Base-by-base conservation (phyloP, 64 coral and sea anemone species). In the Acropora tenuis region DNA sequence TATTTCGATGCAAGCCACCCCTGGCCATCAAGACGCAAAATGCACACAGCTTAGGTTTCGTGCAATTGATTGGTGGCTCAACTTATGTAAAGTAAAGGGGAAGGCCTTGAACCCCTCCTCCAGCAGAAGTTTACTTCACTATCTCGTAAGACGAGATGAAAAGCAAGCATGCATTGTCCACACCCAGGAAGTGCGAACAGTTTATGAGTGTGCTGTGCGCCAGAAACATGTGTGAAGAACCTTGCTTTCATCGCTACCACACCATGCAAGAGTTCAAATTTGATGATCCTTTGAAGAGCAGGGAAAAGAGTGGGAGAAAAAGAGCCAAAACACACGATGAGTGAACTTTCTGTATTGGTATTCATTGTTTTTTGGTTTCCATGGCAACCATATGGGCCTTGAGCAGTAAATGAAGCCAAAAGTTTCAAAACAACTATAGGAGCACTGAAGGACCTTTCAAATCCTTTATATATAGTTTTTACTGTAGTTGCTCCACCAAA, bases 101-200 rank as follows among this genome's bases (percentile, higher is more conserved):
- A 66, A 66, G 75, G 9, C 41, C 75, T 77, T 43, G 19, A 7
- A 77, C 75, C 41, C 75, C 75, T 77, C 8, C 43, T 43, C 75
- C 75, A 45, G 75, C 75, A 45, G 75, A 43, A 40, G 75, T 77
- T 45, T 8, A 19, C 43, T 77, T 48, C 89, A 91, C 74, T 66
- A 91, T 76, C 67, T 80, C 50, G 80, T 83, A 47, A 68, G 80
- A 74, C 20, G 48, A 74, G 66, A 82, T 60, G 80, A 45, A 16
- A 65, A 43, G 45, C 74, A 68, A 57, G 78, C 80, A 75, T 91
- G 78, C 76, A 91, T 73, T 73, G 89, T 91, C 46, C 78, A 82
- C 59, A 91, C 73, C 82, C 78, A 91, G 8, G 67, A 69, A 74
- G 89, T 91, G 45, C 12, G 50, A 80, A 80, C 78, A 20, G 50